These are phyloP conservation scores for Halcyon chelicuti DNA, from an alignment of 2,797 vertebrate genomes.

Conservation along the genomic window DNA sequence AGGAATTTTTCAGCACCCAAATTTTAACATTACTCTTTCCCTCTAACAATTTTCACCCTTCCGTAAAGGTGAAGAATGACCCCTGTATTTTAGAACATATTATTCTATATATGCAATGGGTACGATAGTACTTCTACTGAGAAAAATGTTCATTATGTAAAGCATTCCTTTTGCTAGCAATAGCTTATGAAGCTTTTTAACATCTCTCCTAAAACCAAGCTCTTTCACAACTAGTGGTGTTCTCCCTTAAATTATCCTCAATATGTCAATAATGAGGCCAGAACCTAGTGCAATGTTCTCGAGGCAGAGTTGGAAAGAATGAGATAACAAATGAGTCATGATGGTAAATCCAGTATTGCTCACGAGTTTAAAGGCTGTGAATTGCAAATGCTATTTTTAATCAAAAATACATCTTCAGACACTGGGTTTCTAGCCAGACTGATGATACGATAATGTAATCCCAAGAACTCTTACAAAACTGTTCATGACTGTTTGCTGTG, in stretches of 20 bases:
- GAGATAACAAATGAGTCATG: constrained; percentile 66
- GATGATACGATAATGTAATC: constrained; percentile 56
- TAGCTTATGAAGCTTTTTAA: not conserved
- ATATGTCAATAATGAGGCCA: constrained; percentile 34
- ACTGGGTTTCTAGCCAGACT: constrained; percentile 34
- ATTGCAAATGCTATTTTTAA: constrained; percentile 63
- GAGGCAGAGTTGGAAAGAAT: constrained; percentile 42
- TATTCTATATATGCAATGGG: not conserved
- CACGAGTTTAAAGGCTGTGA: constrained; percentile 45
- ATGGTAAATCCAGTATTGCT: constrained; percentile 41
- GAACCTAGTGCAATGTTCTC: constrained; percentile 2
- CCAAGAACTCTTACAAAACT: constrained; percentile 52
- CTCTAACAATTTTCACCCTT: not conserved
- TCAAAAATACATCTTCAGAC: constrained; percentile 58
- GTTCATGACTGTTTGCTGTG: constrained; percentile 8
- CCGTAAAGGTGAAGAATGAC: not conserved
- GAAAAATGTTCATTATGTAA: not conserved
- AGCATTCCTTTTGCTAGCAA: not conserved
- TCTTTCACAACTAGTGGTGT: constrained; percentile 23
- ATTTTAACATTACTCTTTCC: not conserved
- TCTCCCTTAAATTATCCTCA: constrained; percentile 18
- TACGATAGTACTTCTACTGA: not conserved
- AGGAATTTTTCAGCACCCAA: not conserved
- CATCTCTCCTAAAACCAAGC: not conserved
- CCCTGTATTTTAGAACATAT: not conserved